These are phyloP conservation scores for Zophobas morio DNA, from an alignment of 1,140 invertebrate genomes.

Conservation along the genomic window DNA sequence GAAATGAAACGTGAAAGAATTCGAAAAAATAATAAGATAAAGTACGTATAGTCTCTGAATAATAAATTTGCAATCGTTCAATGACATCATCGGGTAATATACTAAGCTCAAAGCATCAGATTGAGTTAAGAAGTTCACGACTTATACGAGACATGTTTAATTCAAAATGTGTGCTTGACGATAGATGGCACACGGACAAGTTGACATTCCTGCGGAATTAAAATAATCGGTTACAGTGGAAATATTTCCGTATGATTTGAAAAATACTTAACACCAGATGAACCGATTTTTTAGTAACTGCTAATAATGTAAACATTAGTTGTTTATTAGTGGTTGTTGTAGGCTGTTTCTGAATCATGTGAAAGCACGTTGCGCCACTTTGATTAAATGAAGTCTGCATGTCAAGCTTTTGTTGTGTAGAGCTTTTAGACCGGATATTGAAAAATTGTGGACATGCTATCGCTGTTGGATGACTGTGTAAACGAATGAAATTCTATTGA, in stretches of 20 bases:
- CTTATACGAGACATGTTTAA: conserved; percentile 56
- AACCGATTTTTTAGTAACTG: too few species aligned
- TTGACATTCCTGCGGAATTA: conserved; percentile 45
- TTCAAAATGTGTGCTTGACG: conserved; percentile 48
- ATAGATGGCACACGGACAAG: conserved; percentile 53
- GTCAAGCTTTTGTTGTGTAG: conserved; percentile 4
- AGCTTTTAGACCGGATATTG: conserved; percentile 44
- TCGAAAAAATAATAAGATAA: conserved; percentile 57
- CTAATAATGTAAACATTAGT: too few species aligned
- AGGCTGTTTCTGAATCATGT: too few species aligned
- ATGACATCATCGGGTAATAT: conserved; percentile 55
- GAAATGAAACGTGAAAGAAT: conserved; percentile 57
- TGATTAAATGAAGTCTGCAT: neutral
- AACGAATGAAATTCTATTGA: conserved; percentile 47
- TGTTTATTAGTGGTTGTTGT: too few species aligned
- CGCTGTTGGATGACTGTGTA: conserved; percentile 39
- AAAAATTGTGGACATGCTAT: conserved; percentile 45
- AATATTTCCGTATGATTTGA: neutral
- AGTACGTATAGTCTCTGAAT: conserved; percentile 55
- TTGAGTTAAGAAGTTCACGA: conserved; percentile 53
- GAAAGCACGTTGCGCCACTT: too few species aligned
- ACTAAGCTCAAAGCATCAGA: conserved; percentile 54
- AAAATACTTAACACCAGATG: too few species aligned
- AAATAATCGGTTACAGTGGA: neutral
- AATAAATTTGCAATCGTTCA: conserved; percentile 61